A percentile compares a stretch with the other conserved stretches of the same genome.
These are phyloP conservation scores for Ornithoptera priamus DNA, from an alignment of 2,888 invertebrate species.

Conservation along the genomic window DNA sequence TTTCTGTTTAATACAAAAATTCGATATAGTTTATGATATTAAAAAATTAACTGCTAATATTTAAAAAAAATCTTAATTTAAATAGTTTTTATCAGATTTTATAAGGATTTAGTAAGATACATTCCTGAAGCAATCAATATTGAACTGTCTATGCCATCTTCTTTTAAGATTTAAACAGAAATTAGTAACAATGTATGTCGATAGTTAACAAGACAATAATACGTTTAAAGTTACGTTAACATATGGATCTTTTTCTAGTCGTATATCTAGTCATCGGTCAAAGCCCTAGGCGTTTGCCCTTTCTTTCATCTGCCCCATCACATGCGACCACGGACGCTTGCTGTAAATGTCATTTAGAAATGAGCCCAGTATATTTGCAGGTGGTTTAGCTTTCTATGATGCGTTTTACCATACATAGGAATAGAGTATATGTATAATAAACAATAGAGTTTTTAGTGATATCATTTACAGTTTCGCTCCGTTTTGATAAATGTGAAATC, in stretches of 20 bases:
- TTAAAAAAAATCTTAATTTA: no score
- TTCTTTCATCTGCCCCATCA: conserved; percentile 14
- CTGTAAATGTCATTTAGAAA: conserved; percentile 23
- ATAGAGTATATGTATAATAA: neutral
- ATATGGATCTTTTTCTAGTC: neutral
- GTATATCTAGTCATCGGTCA: neutral
- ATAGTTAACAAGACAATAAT: no score
- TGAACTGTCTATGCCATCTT: no score
- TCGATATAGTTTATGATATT: no score
- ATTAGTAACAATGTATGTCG: no score
- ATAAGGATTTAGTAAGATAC: no score
- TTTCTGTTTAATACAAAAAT: no score
- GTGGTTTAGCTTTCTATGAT: conserved; percentile 10
- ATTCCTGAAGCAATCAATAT: no score
- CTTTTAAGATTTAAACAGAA: no score
- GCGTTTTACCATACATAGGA: neutral
- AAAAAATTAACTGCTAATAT: no score
- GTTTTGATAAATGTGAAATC: no score
- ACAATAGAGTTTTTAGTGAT: neutral
- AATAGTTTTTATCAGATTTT: no score
- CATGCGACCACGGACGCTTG: conserved; percentile 2
- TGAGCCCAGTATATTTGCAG: conserved; percentile 9
- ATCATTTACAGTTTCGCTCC: neutral
- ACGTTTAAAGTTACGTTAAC: neutral
- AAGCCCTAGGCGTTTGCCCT: neutral